Evolutionary conservation across 2,888 invertebrate species (phyloP).

Genomic region (Eilema griseolum): DNA sequence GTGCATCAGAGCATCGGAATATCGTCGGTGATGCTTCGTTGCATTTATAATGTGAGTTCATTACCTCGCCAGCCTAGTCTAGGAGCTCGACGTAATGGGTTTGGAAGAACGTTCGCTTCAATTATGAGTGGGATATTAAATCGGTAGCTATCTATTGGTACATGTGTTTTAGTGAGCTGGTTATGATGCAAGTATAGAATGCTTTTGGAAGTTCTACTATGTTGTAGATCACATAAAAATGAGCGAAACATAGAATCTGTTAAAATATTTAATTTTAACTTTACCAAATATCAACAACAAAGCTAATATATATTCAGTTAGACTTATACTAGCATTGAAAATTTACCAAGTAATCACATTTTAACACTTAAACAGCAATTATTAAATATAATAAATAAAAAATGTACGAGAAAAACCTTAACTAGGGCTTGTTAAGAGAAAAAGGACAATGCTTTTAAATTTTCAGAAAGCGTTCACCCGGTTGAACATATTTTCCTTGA

Average conservation of each 20-base stretch:
- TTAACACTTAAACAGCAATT: conserved; percentile 34
- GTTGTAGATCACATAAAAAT: not conserved
- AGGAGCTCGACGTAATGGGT: conserved; percentile 77
- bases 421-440: conserved; percentile 47
- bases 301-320: not conserved
- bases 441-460: conserved; percentile 63
- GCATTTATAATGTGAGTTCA: conserved; percentile 86
- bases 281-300: not conserved
- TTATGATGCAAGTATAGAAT: not conserved
- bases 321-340: no score
- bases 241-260: no score
- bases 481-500: conserved; percentile 80
- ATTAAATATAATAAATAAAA: conserved; percentile 35
- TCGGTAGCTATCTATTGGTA: conserved; percentile 69
- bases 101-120: conserved; percentile 83
- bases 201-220: not conserved
- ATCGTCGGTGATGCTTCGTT: conserved; percentile 77
- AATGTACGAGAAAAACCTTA: conserved; percentile 34
- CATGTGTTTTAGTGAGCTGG: conserved; percentile 35
- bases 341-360: conserved; percentile 21
- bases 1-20: conserved; percentile 77
- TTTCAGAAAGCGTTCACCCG: conserved; percentile 64
- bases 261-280: not conserved
- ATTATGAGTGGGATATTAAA: conserved; percentile 84
- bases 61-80: conserved; percentile 79